Percentiles rank a stretch among this genome's conserved stretches.
Conservation (phyloP, 2,888 invertebrate genomes). For the Xanthia icteritia region DNA sequence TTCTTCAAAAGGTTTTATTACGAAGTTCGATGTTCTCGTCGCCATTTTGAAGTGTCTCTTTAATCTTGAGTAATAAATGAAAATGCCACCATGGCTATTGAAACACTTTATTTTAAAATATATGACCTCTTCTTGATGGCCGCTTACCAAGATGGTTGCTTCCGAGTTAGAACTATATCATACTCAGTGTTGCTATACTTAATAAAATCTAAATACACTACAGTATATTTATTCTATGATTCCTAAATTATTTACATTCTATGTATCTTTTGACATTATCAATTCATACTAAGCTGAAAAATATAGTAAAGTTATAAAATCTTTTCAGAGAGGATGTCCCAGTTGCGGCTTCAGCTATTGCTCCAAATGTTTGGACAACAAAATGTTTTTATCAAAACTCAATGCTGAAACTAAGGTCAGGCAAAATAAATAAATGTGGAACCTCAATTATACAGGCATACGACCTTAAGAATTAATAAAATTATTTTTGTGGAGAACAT, state of each 20-base stretch:
- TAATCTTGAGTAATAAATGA: too few species aligned
- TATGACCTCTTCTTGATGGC: too few species aligned
- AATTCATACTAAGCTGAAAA: not conserved
- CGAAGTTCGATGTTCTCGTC: too few species aligned
- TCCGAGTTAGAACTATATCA: too few species aligned
- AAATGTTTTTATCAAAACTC: constrained; percentile 92
- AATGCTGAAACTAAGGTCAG: constrained; percentile 92
- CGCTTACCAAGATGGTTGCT: too few species aligned
- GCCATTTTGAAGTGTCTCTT: too few species aligned
- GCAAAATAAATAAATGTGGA: not conserved
- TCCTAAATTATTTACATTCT: too few species aligned
- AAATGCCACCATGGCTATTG: too few species aligned
- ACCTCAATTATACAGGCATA: not conserved
- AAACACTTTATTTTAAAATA: too few species aligned
- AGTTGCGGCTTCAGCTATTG: constrained; percentile 96
- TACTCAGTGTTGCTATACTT: too few species aligned
- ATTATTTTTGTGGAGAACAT: not conserved
- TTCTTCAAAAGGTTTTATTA: too few species aligned
- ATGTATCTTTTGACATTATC: not conserved
- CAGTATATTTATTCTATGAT: constrained; percentile 80
- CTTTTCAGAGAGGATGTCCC: constrained; percentile 94
- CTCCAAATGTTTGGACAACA: constrained; percentile 94
- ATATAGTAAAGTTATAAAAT: not conserved
- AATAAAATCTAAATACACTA: too few species aligned
- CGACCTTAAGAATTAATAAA: not conserved